Percentiles rank a stretch among this genome's conserved stretches.
Evolutionary conservation across 2,797 vertebrate species (phyloP).

Genomic region (Dryobates pubescens): DNA sequence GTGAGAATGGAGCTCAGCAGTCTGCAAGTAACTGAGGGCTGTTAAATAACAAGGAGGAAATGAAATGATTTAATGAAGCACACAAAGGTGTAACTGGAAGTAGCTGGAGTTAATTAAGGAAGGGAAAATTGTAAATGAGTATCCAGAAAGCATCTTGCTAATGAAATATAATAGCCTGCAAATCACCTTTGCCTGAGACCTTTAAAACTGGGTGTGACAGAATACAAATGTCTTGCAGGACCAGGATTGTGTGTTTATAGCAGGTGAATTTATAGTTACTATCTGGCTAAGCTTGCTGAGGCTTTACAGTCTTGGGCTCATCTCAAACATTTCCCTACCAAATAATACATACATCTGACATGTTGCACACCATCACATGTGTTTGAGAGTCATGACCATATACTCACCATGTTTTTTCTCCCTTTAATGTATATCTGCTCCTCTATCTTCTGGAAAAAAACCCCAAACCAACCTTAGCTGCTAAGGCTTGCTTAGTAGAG

Average conservation of each 20-base stretch:
- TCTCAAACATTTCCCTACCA: not conserved
- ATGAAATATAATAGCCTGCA: conserved; percentile 21
- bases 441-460: not conserved
- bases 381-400: not conserved
- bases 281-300: not conserved
- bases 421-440: not conserved
- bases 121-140: conserved; percentile 39
- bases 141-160: conserved; percentile 26
- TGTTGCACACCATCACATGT: not conserved
- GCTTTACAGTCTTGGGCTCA: not conserved
- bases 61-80: conserved; percentile 59
- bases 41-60: conserved; percentile 58
- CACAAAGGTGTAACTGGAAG: conserved; percentile 52
- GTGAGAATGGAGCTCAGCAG: conserved; percentile 14
- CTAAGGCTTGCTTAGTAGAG: not conserved
- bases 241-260: not conserved
- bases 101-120: conserved; percentile 56
- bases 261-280: not conserved
- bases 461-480: not conserved
- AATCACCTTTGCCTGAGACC: conserved; percentile 12
- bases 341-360: not conserved
- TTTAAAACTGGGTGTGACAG: conserved; percentile 6
- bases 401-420: not conserved
- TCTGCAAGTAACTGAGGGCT: conserved; percentile 44
- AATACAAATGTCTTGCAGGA: not conserved